Evolutionary conservation across 2,888 invertebrate genomes (phyloP).

Genomic region (Liopterus haemorrhoidalis): DNA sequence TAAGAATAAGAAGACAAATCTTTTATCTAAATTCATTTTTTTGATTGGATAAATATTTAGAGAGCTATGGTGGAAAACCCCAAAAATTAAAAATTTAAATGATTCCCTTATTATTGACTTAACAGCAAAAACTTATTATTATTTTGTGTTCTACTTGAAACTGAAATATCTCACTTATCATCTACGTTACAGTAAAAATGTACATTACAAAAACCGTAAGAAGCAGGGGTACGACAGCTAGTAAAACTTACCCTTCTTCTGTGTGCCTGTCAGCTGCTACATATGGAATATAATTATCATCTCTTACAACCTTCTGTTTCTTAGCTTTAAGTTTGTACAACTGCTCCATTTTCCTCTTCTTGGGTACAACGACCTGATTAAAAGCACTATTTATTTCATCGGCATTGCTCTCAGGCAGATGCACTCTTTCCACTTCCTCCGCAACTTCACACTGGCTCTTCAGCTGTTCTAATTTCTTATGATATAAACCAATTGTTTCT

Average conservation of each 20-base stretch:
- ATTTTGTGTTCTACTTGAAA: no score
- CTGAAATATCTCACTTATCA: no score
- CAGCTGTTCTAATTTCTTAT: conserved; percentile 43
- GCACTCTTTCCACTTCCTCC: conserved; percentile 38
- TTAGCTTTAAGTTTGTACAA: conserved; percentile 55
- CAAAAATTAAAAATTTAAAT: no score
- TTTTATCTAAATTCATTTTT: no score
- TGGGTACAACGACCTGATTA: conserved; percentile 52
- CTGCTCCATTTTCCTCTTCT: conserved; percentile 52
- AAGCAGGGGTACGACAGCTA: neutral
- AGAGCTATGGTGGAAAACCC: no score
- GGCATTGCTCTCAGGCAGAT: conserved; percentile 45
- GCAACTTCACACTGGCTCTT: conserved; percentile 45
- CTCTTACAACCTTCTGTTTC: conserved; percentile 54
- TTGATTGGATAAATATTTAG: no score
- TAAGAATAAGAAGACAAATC: no score
- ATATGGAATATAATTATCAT: conserved; percentile 84
- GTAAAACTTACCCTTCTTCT: conserved; percentile 62
- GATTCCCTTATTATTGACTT: no score
- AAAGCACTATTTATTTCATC: conserved; percentile 55
- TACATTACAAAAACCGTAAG: no score
- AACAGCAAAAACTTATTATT: no score
- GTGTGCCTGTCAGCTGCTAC: conserved; percentile 77
- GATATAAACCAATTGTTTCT: conserved; percentile 50
- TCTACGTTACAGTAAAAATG: conserved; percentile 12